Evolutionary conservation across 1,140 invertebrate genomes (phyloP).

Genomic region (Plodia interpunctella): DNA sequence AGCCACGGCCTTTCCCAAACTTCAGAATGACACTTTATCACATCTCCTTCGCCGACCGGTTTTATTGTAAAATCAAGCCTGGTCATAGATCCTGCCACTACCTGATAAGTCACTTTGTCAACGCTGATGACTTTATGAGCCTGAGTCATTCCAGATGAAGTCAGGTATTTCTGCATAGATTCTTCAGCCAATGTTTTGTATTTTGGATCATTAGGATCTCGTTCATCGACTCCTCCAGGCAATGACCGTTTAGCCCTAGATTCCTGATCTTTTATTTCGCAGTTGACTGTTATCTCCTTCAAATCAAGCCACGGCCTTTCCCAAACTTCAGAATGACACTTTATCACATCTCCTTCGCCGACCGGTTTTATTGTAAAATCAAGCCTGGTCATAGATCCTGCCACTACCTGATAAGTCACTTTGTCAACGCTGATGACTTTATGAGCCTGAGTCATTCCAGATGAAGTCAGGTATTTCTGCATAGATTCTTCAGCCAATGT

Average conservation of each 20-base stretch:
- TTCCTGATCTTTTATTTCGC: slow-evolving; percentile 12
- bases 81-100: slow-evolving; percentile 27
- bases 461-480: slow-evolving; percentile 25
- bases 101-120: slow-evolving; percentile 21
- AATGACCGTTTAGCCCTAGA: slow-evolving; percentile 4
- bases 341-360: slow-evolving; percentile 16
- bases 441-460: slow-evolving; percentile 23
- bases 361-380: slow-evolving; percentile 19
- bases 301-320: slow-evolving; percentile 74
- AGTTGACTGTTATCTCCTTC: slow-evolving; percentile 20
- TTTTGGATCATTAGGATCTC: slow-evolving; percentile 20
- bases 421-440: slow-evolving; percentile 30
- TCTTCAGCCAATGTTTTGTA: slow-evolving; percentile 25
- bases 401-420: slow-evolving; percentile 32
- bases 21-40: slow-evolving; percentile 32
- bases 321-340: slow-evolving; percentile 76
- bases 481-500: slow-evolving; percentile 39
- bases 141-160: slow-evolving; percentile 8
- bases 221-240: slow-evolving; percentile 9
- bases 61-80: slow-evolving; percentile 33
- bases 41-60: slow-evolving; percentile 14
- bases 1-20: slow-evolving; percentile 31
- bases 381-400: slow-evolving; percentile 23
- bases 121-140: slow-evolving; percentile 17
- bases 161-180: slow-evolving; percentile 23